These are phyloP conservation scores for Zoanthus sansibaricus DNA, from an alignment of 92 coral and sea anemone genomes.

Conservation along the genomic window DNA sequence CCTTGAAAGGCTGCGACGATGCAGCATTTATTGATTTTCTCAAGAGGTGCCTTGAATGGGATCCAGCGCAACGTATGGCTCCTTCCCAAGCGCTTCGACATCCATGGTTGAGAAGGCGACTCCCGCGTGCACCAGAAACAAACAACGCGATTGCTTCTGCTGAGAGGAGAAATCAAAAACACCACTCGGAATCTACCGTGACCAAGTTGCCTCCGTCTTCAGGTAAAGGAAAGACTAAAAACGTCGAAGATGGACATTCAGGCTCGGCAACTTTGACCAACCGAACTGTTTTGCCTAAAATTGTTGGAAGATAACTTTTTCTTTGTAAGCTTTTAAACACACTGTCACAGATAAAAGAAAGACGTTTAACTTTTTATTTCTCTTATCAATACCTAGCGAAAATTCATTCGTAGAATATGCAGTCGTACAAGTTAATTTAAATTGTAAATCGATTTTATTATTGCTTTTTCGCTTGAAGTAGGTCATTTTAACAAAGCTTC, in stretches of 20 bases:
- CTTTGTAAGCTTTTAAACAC: background rate
- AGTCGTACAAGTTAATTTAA: background rate
- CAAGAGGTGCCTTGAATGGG: constrained; percentile 96
- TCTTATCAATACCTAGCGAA: background rate
- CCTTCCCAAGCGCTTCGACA: constrained; percentile 98
- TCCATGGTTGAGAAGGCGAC: constrained; percentile 93
- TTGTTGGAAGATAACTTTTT: constrained; percentile 84
- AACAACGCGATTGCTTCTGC: constrained; percentile 65
- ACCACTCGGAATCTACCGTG: constrained; percentile 74
- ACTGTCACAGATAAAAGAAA: background rate
- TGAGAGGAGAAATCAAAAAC: constrained; percentile 68
- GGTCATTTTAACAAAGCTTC: background rate
- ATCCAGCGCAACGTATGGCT: constrained; percentile 90
- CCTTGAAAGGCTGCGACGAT: constrained; percentile 97
- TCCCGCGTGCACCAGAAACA: constrained; percentile 96
- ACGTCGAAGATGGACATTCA: constrained; percentile 68
- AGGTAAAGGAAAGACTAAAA: constrained; percentile 82
- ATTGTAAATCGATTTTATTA: background rate
- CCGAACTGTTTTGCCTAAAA: constrained; percentile 98
- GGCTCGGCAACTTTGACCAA: constrained; percentile 78
- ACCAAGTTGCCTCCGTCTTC: constrained; percentile 96
- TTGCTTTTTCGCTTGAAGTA: background rate
- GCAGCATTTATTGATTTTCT: constrained; percentile 90
- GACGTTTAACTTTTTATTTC: background rate
- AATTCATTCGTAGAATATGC: constrained; percentile 42